phyloP scores from a whole-genome alignment of 2,113 vertebrate species.

The Chlorodrepanis virens region DNA sequence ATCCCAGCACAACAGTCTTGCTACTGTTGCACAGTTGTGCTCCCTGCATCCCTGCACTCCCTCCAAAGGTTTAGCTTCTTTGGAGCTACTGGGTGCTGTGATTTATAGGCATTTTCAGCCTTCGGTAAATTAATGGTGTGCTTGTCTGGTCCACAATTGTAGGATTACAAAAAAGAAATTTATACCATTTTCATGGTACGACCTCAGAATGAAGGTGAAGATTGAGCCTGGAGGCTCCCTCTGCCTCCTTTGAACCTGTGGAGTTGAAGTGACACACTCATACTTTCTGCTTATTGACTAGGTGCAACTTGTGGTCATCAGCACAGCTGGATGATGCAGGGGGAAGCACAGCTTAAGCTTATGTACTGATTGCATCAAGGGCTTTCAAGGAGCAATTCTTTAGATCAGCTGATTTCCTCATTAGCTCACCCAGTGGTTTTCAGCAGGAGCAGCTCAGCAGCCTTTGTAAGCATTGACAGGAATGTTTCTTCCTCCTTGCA shows the following conservation, averaged over 20 bases:
- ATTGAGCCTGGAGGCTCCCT: not conserved
- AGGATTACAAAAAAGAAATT: not conserved
- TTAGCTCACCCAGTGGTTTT: not conserved
- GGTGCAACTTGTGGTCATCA: not conserved
- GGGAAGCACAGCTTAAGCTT: not conserved
- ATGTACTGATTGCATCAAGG: not conserved
- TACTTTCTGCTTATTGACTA: not conserved
- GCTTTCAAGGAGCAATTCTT: not conserved
- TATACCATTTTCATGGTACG: not conserved
- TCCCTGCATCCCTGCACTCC: not conserved
- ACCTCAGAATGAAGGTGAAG: not conserved
- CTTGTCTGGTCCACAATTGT: not conserved
- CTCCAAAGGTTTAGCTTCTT: not conserved
- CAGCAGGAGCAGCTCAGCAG: not conserved
- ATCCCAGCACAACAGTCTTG: not conserved
- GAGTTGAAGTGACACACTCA: not conserved
- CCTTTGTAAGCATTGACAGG: not conserved
- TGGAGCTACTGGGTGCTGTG: not conserved
- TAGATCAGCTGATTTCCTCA: not conserved
- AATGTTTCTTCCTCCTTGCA: not conserved
- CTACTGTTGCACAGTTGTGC: not conserved
- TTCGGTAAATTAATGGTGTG: not conserved
- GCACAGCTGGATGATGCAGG: not conserved
- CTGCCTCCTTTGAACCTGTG: not conserved
- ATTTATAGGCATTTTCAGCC: not conserved